Conservation (phyloP, 2,113 vertebrate genomes). For the Fregata magnificens region DNA sequence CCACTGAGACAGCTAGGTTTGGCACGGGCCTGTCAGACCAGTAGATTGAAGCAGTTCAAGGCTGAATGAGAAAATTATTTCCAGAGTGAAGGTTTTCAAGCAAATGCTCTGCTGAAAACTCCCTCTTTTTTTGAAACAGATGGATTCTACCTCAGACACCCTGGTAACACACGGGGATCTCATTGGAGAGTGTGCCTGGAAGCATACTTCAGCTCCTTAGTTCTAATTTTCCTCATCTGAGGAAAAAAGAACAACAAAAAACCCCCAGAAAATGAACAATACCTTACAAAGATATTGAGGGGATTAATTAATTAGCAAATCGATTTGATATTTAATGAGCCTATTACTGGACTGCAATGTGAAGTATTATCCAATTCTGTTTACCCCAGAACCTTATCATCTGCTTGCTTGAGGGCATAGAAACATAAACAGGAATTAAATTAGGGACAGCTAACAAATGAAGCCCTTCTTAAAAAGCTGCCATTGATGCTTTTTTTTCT, state of each 20-base stretch:
- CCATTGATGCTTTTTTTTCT: neutral
- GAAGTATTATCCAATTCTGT: neutral
- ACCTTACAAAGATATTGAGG: neutral
- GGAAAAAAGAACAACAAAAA: neutral
- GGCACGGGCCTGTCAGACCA: neutral
- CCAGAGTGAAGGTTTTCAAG: neutral
- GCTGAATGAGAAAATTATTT: neutral
- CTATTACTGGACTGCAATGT: neutral
- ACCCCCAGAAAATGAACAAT: neutral
- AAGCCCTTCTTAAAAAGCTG: neutral
- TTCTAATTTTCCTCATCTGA: neutral
- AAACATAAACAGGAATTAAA: neutral
- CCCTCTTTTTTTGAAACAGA: neutral
- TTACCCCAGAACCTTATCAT: neutral
- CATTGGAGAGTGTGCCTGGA: neutral
- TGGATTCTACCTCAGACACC: neutral
- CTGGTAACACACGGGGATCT: neutral
- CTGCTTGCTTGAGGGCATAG: neutral
- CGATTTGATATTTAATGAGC: neutral
- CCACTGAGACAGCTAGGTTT: neutral
- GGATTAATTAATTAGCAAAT: neutral
- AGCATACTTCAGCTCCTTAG: neutral
- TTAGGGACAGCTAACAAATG: neutral
- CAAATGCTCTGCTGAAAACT: neutral
- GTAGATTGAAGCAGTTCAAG: neutral